A percentile compares a stretch with the other conserved stretches of the same genome.
phyloP scores from a whole-genome alignment of 1,140 invertebrate genomes.

The Agrilus planipennis region DNA sequence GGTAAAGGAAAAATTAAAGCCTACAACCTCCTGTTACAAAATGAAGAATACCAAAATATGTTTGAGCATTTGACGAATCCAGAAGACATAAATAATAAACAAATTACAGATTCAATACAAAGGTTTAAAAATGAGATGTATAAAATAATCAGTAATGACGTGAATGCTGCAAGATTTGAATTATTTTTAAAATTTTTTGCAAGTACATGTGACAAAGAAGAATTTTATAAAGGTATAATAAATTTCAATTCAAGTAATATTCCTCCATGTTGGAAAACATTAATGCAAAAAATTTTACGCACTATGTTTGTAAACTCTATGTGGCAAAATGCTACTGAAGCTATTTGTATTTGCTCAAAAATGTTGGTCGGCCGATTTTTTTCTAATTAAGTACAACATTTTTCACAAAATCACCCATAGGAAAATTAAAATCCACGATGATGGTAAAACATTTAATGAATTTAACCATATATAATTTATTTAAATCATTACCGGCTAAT shows the following conservation, averaged over 20 bases:
- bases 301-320: slow-evolving; percentile 21
- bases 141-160: slow-evolving; percentile 17
- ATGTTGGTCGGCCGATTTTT: too few species aligned
- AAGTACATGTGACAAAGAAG: slow-evolving; percentile 16
- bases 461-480: too few species aligned
- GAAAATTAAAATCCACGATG: too few species aligned
- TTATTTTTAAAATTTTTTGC: slow-evolving; percentile 21
- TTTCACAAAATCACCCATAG: too few species aligned
- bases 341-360: too few species aligned
- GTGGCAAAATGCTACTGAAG: slow-evolving; percentile 15
- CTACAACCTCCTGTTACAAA: slow-evolving; percentile 24
- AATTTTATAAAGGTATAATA: slow-evolving; percentile 21
- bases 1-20: slow-evolving; percentile 29
- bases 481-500: too few species aligned
- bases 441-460: too few species aligned
- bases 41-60: slow-evolving; percentile 22
- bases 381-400: too few species aligned
- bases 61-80: slow-evolving; percentile 27
- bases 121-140: slow-evolving; percentile 21
- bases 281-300: slow-evolving; percentile 22
- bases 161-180: slow-evolving; percentile 21
- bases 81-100: slow-evolving; percentile 20
- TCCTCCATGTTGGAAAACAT: slow-evolving; percentile 22
- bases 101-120: slow-evolving; percentile 16
- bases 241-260: slow-evolving; percentile 19